Evolutionary conservation across 2,113 vertebrate genomes (phyloP), one percentile per base, ranked within the genome.

Genomic region (Amblyopsis rosae): DNA sequence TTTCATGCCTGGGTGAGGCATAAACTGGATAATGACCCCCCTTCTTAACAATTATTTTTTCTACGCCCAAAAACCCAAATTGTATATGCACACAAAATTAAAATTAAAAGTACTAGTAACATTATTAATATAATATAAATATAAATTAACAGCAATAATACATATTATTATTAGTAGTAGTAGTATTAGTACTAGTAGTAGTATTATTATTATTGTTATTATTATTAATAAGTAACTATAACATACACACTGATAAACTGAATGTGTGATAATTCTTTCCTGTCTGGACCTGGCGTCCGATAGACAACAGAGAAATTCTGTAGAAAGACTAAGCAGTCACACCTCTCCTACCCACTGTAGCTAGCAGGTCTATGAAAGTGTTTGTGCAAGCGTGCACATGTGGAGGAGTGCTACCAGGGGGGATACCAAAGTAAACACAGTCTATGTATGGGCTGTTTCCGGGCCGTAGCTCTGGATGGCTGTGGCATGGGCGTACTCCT

Each of bases 401-500:
- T 41, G 19, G 15, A 15, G 13, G 19, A 54, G 65, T 57, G 32
- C 9, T 66, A 49, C 35, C 15, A 51, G 17, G 2, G 3, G 57
- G 59, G 50, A 47, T 19, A 12, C 54, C 45, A 11, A 62, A 49
- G 65, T 68, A 81, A 87, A 87, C 69, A 77, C 12, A 65, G n/a
- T 9, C 76, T 84, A 83, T 88, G 81, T 86, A 55, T 78, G 75
- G 73, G n/a, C 47, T 53, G 72, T 69, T 83, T 90, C 82, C 72
- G 73, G 55, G 35, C 35, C 49, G 65, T 16, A 41, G 8, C 59
- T 68, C 73, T 76, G 82, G 72, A 83, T 82, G 62, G 16, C 62
- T 56, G 41, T 58, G 6, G 32, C 12, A 15, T 4, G 49, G 41
- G 54, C 57, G 73, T 80, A 85, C 73, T 79, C 72, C 67, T 54